These are phyloP conservation scores for Leptoteleia sp. DNA, from an alignment of 1,140 invertebrate genomes.

Conservation along the genomic window DNA sequence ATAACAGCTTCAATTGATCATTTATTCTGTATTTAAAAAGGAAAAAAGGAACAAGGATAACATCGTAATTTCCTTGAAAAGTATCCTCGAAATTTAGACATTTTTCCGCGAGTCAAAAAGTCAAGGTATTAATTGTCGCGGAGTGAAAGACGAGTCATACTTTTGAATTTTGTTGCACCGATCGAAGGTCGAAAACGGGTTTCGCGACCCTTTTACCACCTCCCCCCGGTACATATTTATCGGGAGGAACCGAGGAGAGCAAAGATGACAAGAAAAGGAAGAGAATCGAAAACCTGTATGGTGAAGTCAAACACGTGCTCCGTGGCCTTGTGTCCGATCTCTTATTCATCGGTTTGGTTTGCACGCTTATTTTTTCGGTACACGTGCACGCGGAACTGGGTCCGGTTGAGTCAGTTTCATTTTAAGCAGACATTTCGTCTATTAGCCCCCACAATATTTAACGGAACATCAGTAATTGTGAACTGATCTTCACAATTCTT, in stretches of 20 bases:
- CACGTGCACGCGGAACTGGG: slow-evolving; percentile 19
- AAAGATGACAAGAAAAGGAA: slow-evolving; percentile 57
- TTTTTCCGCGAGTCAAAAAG: not conserved
- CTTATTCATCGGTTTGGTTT: slow-evolving; percentile 48
- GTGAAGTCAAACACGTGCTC: slow-evolving; percentile 51
- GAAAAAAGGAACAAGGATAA: not conserved
- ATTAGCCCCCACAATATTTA: no score
- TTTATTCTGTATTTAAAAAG: no score
- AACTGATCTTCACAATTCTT: no score
- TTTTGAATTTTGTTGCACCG: slow-evolving; percentile 24
- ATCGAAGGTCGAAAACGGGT: slow-evolving; percentile 43
- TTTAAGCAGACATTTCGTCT: no score
- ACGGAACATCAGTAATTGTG: no score
- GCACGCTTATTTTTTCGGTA: slow-evolving; percentile 24
- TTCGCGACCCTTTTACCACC: slow-evolving; percentile 30
- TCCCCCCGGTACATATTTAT: slow-evolving; percentile 47
- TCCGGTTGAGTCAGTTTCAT: slow-evolving; percentile 1
- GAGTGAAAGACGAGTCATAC: slow-evolving; percentile 9
- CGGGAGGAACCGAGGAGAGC: slow-evolving; percentile 38
- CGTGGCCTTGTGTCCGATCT: slow-evolving; percentile 49
- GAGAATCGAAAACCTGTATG: slow-evolving; percentile 51
- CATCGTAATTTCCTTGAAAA: no score
- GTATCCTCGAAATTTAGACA: no score
- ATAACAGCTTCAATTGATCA: no score
- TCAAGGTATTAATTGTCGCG: not conserved